These are phyloP conservation scores for Microtus oregoni DNA, from an alignment of 2,113 vertebrate species.

Conservation along the genomic window DNA sequence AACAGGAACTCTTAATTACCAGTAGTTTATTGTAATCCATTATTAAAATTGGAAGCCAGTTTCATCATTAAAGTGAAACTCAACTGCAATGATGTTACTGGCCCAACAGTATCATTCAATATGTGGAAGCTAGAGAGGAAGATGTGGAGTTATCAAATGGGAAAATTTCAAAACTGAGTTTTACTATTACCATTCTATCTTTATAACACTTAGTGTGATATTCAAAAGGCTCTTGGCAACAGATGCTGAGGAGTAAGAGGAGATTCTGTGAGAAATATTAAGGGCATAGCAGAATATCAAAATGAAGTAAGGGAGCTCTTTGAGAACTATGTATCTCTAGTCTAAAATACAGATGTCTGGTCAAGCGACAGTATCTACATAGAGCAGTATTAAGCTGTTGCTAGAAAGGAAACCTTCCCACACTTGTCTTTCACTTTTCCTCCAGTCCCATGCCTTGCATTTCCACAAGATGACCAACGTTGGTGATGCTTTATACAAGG, in stretches of 20 bases:
- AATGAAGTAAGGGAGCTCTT: not conserved
- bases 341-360: not conserved
- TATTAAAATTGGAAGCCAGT: not conserved
- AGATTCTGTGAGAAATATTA: not conserved
- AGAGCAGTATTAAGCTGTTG: not conserved
- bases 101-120: not conserved
- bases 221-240: not conserved
- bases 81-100: not conserved
- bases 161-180: not conserved
- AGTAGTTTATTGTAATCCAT: not conserved
- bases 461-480: not conserved
- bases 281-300: not conserved
- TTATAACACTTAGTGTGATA: not conserved
- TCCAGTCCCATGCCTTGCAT: not conserved
- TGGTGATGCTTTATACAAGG: not conserved
- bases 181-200: not conserved
- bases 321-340: not conserved
- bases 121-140: not conserved
- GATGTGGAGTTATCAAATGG: not conserved
- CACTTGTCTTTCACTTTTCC: not conserved
- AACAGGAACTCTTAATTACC: not conserved
- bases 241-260: not conserved
- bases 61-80: not conserved
- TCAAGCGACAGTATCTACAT: not conserved
- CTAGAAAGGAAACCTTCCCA: not conserved